Base-by-base conservation (phyloP, 2,113 vertebrate genomes). In the Morone chrysops region DNA sequence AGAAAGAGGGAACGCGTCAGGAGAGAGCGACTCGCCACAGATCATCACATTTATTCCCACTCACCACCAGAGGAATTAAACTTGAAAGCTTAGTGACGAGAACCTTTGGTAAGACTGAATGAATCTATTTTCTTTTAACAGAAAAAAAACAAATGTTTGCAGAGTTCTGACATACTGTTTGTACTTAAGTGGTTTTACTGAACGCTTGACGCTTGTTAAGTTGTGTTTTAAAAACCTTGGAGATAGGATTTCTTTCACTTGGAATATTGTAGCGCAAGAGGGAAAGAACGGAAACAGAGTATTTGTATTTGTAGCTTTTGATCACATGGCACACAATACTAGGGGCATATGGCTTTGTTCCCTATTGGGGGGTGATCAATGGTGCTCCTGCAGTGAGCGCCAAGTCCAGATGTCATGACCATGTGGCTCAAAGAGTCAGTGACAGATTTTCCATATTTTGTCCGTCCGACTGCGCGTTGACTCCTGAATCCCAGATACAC, bases 71-170 rank as follows among this genome's bases (percentile, higher is more conserved):
- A 60, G 90, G 93, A 88, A 78, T 87, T 91, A 56, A 31, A 83
- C 72, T 73, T 9, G 61, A 69, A 78, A 80, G 78, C 85, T 73
- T 82, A 80, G 62, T 38, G 70, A 45, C 45, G 67, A 70, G 80
- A 80, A 47, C 70, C 43, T 47, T 67, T 87, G 93, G 93, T 94
- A 90, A 94, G 92, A 63, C 50, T 81, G 17, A 51, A 62, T n/a
- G 57, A 6, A 68, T 31, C 22, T 36, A 5, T 8, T 73, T 43
- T 6, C 7, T 43, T 68, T 20, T 16, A 22, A 41, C 1, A 45
- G 14, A 51, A 18, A 40, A 31, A 31, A 31, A 31, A 31, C 31
- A 14, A 4, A 48, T 36, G 11, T 2, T 41, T 20, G 7, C 3
- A 31, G 6, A 50, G 17, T 9, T 66, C 69, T 81, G 59, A 60